phyloP scores from a whole-genome alignment of 2,888 invertebrate species.

The Hipparchia sbordonii region DNA sequence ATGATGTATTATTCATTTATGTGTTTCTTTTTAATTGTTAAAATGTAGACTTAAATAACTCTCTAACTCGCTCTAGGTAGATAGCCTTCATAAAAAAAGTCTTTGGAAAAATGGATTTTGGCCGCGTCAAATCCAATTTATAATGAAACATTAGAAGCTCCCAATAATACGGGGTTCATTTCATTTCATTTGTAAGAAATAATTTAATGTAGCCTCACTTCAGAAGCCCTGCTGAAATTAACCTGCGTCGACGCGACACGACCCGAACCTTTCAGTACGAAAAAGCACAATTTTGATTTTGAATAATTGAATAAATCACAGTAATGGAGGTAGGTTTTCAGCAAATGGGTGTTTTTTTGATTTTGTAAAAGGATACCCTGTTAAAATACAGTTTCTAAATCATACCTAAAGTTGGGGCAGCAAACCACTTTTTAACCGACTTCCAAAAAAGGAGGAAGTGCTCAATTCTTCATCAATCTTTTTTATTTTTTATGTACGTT shows the following conservation, averaged over 20 bases:
- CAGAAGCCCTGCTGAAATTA: conserved; percentile 33
- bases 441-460: too few species aligned
- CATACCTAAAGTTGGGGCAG: not conserved
- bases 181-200: conserved; percentile 8
- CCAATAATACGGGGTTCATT: conserved; percentile 3
- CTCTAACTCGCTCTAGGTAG: too few species aligned
- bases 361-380: not conserved
- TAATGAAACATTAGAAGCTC: conserved; percentile 5
- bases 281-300: conserved; percentile 65
- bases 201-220: not conserved
- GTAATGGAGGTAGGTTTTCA: conserved; percentile 68
- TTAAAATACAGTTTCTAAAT: not conserved
- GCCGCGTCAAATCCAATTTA: not conserved
- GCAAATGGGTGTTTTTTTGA: conserved; percentile 54
- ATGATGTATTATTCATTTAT: too few species aligned
- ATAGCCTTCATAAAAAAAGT: too few species aligned
- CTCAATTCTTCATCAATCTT: too few species aligned
- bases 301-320: conserved; percentile 78
- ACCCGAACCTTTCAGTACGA: conserved; percentile 45
- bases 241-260: conserved; percentile 32
- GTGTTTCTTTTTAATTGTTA: too few species aligned
- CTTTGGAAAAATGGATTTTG: too few species aligned
- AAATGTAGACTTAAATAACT: too few species aligned
- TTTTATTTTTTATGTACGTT: too few species aligned
- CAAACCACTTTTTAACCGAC: too few species aligned